These are phyloP conservation scores for Bubo blakistoni DNA, from an alignment of 2,113 vertebrate genomes.

Conservation along the genomic window DNA sequence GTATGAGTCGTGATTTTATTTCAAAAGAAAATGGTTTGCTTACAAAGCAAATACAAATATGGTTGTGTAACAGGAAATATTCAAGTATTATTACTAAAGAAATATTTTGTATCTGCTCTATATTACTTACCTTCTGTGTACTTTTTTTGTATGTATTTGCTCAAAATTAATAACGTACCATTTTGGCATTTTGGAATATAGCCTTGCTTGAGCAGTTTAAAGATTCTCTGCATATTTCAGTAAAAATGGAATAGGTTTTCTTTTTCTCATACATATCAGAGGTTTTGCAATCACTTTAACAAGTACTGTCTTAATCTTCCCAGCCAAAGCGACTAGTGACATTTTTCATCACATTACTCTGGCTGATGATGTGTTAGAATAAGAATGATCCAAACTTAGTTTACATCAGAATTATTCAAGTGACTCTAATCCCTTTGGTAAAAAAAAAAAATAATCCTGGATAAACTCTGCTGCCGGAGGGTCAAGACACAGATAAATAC, in stretches of 20 bases:
- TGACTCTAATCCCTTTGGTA: background rate
- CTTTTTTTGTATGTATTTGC: background rate
- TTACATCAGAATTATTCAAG: constrained; percentile 27
- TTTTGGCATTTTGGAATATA: background rate
- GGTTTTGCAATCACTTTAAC: background rate
- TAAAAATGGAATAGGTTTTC: background rate
- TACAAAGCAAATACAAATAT: background rate
- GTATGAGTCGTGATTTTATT: background rate
- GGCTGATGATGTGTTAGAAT: background rate
- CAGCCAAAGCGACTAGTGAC: background rate
- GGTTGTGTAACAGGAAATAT: background rate
- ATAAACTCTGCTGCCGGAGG: background rate
- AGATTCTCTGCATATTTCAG: background rate
- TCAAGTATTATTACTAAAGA: background rate
- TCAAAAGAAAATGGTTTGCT: background rate
- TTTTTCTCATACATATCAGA: background rate
- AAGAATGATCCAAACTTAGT: constrained; percentile 1
- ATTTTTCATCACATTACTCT: background rate
- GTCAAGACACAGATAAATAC: background rate
- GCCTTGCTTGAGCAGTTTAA: background rate
- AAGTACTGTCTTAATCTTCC: background rate
- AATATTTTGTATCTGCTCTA: background rate
- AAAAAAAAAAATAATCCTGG: background rate
- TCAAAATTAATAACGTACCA: background rate
- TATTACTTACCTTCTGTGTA: background rate